Percentiles rank a stretch among this genome's conserved stretches.
These are phyloP conservation scores for Hippocampus comes DNA, from an alignment of 2,113 vertebrate genomes.

Conservation along the genomic window DNA sequence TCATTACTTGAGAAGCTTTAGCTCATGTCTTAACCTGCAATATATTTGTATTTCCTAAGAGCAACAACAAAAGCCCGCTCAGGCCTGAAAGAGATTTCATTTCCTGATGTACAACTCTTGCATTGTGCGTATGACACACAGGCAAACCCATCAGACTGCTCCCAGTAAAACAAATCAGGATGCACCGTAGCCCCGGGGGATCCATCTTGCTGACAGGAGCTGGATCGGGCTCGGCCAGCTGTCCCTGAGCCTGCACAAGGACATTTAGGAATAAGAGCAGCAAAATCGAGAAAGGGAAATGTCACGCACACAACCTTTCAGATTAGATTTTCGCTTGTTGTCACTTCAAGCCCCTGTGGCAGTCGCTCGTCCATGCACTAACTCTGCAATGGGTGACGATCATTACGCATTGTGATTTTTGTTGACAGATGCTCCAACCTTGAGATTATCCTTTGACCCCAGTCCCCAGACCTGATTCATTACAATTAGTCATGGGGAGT, in stretches of 20 bases:
- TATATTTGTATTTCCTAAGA: conserved; percentile 46
- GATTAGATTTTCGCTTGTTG: conserved; percentile 5
- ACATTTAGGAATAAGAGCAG: conserved; percentile 15
- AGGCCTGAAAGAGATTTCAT: conserved; percentile 7
- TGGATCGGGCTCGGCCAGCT: conserved; percentile 4
- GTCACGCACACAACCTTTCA: conserved; percentile 16
- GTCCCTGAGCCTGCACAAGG: conserved; percentile 16
- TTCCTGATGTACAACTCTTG: not conserved
- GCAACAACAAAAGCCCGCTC: conserved; percentile 34
- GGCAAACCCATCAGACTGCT: conserved; percentile 26
- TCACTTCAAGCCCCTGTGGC: conserved; percentile 27
- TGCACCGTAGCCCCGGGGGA: conserved; percentile 39
- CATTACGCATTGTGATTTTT: conserved; percentile 43
- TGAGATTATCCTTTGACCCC: conserved; percentile 47
- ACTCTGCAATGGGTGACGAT: conserved; percentile 18
- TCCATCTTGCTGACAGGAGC: conserved; percentile 54
- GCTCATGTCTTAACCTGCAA: conserved; percentile 26
- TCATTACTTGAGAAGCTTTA: conserved; percentile 33
- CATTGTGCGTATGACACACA: conserved; percentile 1
- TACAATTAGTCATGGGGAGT: conserved; percentile 42
- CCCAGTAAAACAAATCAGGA: conserved; percentile 26
- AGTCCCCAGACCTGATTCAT: conserved; percentile 43
- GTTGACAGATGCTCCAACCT: conserved; percentile 34
- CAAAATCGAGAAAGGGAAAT: conserved; percentile 17
- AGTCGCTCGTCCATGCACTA: conserved; percentile 35